Conservation (phyloP, 2,113 vertebrate species). For the Turnix velox region DNA sequence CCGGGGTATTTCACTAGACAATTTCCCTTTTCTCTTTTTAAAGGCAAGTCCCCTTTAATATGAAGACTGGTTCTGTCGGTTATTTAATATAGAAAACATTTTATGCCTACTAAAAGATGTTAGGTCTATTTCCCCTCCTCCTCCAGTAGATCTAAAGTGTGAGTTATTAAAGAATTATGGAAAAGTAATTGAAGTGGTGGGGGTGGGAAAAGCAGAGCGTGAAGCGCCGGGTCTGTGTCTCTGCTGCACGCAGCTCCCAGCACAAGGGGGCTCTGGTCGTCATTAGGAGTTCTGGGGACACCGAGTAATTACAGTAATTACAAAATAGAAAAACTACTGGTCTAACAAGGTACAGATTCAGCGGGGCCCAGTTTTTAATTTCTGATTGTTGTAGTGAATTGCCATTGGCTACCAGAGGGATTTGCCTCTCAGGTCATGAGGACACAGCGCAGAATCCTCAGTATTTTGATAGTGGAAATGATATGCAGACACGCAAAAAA, state of each 20-base stretch:
- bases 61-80: not conserved
- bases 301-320: not conserved
- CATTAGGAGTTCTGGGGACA: not conserved
- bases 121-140: not conserved
- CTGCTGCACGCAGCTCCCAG: not conserved
- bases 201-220: not conserved
- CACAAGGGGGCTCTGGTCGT: slow-evolving; percentile 6
- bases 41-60: not conserved
- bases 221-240: not conserved
- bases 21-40: not conserved
- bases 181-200: not conserved
- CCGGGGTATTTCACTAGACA: not conserved
- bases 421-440: not conserved
- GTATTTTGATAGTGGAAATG: slow-evolving; percentile 35
- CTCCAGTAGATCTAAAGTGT: not conserved
- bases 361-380: not conserved
- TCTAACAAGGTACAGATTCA: not conserved
- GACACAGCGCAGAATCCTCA: not conserved
- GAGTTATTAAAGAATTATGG: not conserved
- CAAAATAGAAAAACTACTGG: not conserved
- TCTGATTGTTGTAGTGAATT: not conserved
- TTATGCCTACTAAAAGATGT: not conserved
- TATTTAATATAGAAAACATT: not conserved
- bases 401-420: not conserved
- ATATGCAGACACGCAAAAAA: not conserved